Evolutionary conservation across 1,140 invertebrate genomes (phyloP), one percentile per base, ranked within the genome.

Genomic region (Drosophila murphyi): DNA sequence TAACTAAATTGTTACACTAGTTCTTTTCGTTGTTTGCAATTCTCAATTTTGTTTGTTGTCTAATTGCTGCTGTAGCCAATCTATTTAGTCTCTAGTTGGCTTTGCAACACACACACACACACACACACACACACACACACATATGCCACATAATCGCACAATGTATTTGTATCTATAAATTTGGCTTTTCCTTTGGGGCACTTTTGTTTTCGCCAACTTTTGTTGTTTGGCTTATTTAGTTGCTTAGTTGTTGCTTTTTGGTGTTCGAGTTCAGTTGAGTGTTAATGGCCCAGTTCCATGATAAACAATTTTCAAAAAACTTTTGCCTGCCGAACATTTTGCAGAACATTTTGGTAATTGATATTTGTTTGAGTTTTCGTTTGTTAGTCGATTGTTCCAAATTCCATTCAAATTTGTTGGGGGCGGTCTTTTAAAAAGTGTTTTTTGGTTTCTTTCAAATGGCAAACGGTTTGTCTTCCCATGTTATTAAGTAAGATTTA

Each of bases 211-310:
- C 35, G 52, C 72, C 63, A 70, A 70, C 37, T 57, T 50, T 62
- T 70, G 45, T 71, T 39, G n/a, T 28, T 32, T 20, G 20, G 20
- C 20, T 20, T 2, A 20, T 20, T 20, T 20, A 20, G 32, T 20
- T 45, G 6, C 39, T 57, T 54, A 47, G 3, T 31, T 52, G 41
- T 20, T 59, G n/a, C n/a, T 59, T 39, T n/a, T 31, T 31, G 8
- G 45, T 39, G 48, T 51, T 62, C 29, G 41, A 54, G 62, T 52
- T 67, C 34, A 55, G 34, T 54, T 37, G 51, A 43, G 41, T 65
- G 73, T 76, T 72, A 72, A 76, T 76, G 73, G 73, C 73, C 73
- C 73, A 72, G 34, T 76, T 76, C 69, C 73, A 76, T 72, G 56
- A 37, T 76, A 72, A 76, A 72, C 69, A 76, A 76, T 72, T 72